phyloP scores from a whole-genome alignment of 1,140 invertebrate genomes.

The Drosophila seguyi region DNA sequence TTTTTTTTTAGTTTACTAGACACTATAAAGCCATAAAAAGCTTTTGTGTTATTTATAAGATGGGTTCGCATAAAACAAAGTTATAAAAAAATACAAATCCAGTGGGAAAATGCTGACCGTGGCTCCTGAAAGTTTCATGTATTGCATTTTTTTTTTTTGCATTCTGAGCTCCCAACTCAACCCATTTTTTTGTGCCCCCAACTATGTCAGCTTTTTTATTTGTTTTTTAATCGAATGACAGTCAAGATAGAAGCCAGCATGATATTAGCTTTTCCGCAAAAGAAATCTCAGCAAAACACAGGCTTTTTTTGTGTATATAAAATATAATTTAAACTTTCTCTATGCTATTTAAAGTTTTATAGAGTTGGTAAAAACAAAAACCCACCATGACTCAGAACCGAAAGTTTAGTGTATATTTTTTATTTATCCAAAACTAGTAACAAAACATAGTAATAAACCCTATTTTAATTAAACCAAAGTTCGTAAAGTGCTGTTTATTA shows the following conservation, averaged over 20 bases:
- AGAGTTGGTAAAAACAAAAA: too few relatives aligned
- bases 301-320: background rate
- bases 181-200: background rate
- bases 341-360: too few relatives aligned
- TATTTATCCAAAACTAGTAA: too few relatives aligned
- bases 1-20: background rate
- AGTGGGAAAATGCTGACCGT: background rate
- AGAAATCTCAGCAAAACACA: background rate
- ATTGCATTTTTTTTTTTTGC: background rate
- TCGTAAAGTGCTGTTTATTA: background rate
- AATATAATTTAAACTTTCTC: background rate
- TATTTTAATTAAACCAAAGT: background rate
- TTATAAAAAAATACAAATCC: background rate
- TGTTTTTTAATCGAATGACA: background rate
- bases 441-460: too few relatives aligned
- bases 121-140: background rate
- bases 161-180: background rate
- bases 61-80: background rate
- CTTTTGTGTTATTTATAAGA: background rate
- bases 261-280: background rate
- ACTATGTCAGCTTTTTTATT: slow-evolving; percentile 2
- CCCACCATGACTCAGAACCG: too few relatives aligned
- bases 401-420: too few relatives aligned
- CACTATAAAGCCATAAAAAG: background rate
- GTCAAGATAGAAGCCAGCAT: background rate